phyloP scores from a whole-genome alignment of 2,797 vertebrate species.

The Jordanella pulchra region DNA sequence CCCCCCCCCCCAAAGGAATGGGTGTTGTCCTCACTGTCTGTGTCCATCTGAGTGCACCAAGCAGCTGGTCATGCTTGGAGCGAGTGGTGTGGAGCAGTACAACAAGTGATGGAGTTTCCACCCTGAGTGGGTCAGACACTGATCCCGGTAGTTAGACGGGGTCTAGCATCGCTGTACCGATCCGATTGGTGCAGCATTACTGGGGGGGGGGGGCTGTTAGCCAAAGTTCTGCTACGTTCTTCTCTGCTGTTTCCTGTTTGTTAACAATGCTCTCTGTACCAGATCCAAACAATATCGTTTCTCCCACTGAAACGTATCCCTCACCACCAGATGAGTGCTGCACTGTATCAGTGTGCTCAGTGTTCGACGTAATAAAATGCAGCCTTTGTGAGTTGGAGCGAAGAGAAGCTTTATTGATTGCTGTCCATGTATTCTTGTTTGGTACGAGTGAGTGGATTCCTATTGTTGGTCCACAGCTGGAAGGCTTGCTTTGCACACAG shows the following conservation, averaged over 20 bases:
- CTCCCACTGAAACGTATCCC: neutral
- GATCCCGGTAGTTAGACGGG: too few relatives aligned
- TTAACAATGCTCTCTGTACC: neutral
- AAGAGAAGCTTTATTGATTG: conserved; percentile 50
- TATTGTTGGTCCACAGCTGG: conserved; percentile 48
- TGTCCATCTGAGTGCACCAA: too few relatives aligned
- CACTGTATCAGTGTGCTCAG: neutral
- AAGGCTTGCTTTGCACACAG: conserved; percentile 40
- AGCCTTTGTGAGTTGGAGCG: conserved; percentile 16
- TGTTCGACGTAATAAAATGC: conserved; percentile 5
- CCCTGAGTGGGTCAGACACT: too few relatives aligned
- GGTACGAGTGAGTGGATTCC: conserved; percentile 46
- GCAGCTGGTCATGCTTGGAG: neutral
- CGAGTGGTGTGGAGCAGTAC: neutral
- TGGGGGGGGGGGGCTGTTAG: neutral
- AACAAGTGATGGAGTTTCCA: neutral
- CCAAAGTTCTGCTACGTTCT: neutral
- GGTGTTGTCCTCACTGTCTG: too few relatives aligned
- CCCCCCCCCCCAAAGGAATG: too few relatives aligned
- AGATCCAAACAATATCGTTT: neutral
- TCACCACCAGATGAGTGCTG: neutral
- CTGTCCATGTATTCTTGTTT: conserved; percentile 26
- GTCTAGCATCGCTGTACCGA: too few relatives aligned
- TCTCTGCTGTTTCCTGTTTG: too few relatives aligned
- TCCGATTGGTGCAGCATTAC: too few relatives aligned